Evolutionary conservation across 2,113 vertebrate species (phyloP), one percentile per base, ranked within the genome.

Genomic region (Pomatostomus ruficeps): DNA sequence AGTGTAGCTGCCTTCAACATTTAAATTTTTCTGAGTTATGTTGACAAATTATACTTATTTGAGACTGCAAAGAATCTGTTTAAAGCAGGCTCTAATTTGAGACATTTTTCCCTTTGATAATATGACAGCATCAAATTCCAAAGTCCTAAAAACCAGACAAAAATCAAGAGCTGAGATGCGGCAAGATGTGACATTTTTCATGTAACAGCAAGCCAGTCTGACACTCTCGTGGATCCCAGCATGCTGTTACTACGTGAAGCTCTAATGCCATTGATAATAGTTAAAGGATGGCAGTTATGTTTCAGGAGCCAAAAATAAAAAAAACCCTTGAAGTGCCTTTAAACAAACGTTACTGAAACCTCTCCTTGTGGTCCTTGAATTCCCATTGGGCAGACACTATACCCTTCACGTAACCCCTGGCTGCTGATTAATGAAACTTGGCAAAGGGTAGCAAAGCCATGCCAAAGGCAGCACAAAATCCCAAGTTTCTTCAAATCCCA

Each of bases 401-500:
- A 93, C 70, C 83, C 84, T 95, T 88, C 91, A 63, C 10, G 12
- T 86, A 91, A 91, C 91, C 89, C 74, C 70, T 84, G 75, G 54
- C 76, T 91, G 93, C 66, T 91, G 95, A 97, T 96, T 96, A 97
- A 95, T 86, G 71, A 84, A 85, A 85, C 46, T 85, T 93, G 94
- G 91, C 92, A 89, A 92, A 93, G 51, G 42, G 42, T 33, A 54
- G 51, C 38, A 92, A 88, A 91, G 17, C 48, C 46, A 66, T 70
- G 93, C 89, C 93, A 96, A 91, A 94, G 82, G 84, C 87, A 85
- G 80, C 74, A 88, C 63, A 85, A 87, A 96, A 97, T 86, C 88
- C 87, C 65, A 91, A 72, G 22, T 93, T 96, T 91, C 92, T 88
- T 77, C 46, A 93, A 81, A 94, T 76, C 90, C 71, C 89, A 42